Evolutionary conservation across 2,888 invertebrate genomes (phyloP).

Genomic region (Eupithecia inturbata): DNA sequence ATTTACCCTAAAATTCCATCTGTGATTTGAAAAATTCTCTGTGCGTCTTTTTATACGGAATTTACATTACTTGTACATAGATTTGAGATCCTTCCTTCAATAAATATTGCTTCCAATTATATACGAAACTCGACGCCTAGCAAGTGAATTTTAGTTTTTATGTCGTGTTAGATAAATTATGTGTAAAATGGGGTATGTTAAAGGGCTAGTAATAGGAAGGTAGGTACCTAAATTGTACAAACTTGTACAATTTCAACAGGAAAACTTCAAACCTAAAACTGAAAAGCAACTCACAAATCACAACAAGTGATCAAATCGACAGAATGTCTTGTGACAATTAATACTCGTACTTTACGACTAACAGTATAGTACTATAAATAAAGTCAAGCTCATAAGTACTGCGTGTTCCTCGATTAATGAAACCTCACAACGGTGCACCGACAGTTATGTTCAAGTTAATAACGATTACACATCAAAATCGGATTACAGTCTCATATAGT

Average conservation of each 20-base stretch:
- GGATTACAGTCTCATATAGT: constrained; percentile 46
- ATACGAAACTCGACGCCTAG: no score
- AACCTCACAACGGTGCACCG: constrained; percentile 10
- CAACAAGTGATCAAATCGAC: background rate
- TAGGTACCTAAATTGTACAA: no score
- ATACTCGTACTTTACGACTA: constrained; percentile 2
- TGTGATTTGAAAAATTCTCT: no score
- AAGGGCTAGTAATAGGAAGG: no score
- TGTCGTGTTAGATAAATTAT: no score
- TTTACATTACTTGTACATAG: no score
- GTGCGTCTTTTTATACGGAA: no score
- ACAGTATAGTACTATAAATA: constrained; percentile 4
- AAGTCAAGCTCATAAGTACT: background rate
- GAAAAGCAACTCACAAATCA: background rate
- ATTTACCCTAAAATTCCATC: no score
- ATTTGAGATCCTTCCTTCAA: no score
- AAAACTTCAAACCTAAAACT: background rate
- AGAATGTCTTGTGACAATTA: background rate
- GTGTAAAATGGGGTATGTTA: no score
- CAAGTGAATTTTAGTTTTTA: no score
- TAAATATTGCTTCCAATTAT: no score
- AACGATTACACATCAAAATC: constrained; percentile 35
- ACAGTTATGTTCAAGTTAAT: constrained; percentile 35
- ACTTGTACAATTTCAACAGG: background rate
- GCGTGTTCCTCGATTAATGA: constrained; percentile 12